Percentiles rank a stretch among this genome's conserved stretches.
These are phyloP conservation scores for Donacobius atricapilla DNA, from an alignment of 2,113 vertebrate genomes.

Conservation along the genomic window DNA sequence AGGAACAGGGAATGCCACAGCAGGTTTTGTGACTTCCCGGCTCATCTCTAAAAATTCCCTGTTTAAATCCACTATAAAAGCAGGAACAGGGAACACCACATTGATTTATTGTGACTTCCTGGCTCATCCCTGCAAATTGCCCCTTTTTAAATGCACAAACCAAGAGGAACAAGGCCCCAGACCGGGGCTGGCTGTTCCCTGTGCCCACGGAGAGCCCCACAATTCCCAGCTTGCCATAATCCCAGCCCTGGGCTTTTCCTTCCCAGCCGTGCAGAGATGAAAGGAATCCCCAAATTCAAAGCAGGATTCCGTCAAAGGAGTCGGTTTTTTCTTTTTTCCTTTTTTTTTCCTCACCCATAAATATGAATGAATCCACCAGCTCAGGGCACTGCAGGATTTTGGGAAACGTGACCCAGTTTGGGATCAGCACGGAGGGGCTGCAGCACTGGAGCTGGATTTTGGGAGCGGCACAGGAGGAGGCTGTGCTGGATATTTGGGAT, in stretches of 20 bases:
- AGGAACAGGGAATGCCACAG: background rate
- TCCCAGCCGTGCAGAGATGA: background rate
- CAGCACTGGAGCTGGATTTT: background rate
- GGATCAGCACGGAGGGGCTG: background rate
- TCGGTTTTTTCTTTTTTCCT: background rate
- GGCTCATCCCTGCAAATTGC: background rate
- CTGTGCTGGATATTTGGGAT: background rate
- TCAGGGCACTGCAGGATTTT: background rate
- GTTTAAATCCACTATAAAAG: rapidly evolving
- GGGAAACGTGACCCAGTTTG: background rate
- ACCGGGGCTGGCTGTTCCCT: rapidly evolving
- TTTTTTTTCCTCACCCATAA: background rate
- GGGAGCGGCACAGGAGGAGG: background rate
- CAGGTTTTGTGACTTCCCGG: rapidly evolving
- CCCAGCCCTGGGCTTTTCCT: background rate
- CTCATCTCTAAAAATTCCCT: background rate
- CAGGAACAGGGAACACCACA: too few relatives aligned
- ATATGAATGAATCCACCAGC: background rate
- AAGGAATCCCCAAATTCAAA: slow-evolving; percentile 19
- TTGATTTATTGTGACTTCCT: rapidly evolving
- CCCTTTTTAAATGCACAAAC: background rate
- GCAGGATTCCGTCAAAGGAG: background rate
- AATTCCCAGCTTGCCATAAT: background rate
- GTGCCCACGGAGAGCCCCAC: too few relatives aligned
- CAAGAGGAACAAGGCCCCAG: background rate